Conservation (phyloP, 2,113 vertebrate genomes). For the Arenaria interpres region DNA sequence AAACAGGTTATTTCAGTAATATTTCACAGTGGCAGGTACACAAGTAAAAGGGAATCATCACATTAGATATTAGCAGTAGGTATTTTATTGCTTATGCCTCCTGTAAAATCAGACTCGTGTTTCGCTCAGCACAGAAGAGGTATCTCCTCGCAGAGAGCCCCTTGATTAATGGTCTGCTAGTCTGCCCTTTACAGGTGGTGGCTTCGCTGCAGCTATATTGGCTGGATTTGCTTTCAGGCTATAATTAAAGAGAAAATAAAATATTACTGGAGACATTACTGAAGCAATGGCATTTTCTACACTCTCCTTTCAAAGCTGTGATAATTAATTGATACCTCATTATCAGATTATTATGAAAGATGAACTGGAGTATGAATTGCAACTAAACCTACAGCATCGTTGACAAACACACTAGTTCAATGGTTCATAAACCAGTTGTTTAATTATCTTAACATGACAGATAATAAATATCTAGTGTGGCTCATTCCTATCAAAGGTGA, state of each 20-base stretch:
- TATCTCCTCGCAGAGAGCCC: not conserved
- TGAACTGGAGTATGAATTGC: not conserved
- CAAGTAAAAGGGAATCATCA: constrained; percentile 42
- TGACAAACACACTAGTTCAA: not conserved
- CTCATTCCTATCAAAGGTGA: not conserved
- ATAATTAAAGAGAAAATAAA: constrained; percentile 52
- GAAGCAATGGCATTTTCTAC: constrained; percentile 5
- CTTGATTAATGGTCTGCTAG: constrained; percentile 35
- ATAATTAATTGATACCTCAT: constrained; percentile 35
- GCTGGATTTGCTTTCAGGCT: not conserved
- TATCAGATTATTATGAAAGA: constrained; percentile 54
- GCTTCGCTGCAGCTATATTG: not conserved
- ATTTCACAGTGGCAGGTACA: constrained; percentile 58
- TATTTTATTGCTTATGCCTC: constrained; percentile 44
- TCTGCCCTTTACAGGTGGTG: not conserved
- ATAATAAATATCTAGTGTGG: not conserved
- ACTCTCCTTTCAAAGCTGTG: constrained; percentile 1
- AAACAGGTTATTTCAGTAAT: constrained; percentile 48
- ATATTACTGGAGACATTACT: not conserved
- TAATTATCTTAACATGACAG: constrained; percentile 27
- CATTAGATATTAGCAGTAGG: constrained; percentile 24
- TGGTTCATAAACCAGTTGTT: constrained; percentile 41
- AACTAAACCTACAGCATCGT: constrained; percentile 12
- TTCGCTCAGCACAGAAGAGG: not conserved
- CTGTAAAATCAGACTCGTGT: constrained; percentile 35